phyloP scores from a whole-genome alignment of 2,888 invertebrate species.

The Molorchus minor region DNA sequence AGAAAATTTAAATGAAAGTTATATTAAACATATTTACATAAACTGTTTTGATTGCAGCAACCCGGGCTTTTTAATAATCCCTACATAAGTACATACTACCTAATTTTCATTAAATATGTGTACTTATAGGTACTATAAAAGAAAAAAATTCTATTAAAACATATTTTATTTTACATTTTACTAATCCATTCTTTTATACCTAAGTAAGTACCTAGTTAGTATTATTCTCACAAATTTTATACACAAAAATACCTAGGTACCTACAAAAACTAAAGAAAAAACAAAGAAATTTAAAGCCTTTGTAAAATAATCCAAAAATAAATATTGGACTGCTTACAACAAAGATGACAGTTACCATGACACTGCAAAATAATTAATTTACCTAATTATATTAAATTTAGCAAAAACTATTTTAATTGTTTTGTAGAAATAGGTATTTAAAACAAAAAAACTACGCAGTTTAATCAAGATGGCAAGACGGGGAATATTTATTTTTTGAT shows the following conservation, averaged over 20 bases:
- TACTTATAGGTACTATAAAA: too few species aligned
- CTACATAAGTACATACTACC: too few species aligned
- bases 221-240: not conserved
- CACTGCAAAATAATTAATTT: conserved; percentile 13
- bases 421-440: not conserved
- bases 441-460: conserved; percentile 1
- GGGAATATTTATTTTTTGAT: conserved; percentile 2
- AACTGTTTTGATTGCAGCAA: too few species aligned
- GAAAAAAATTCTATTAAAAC: too few species aligned
- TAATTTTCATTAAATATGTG: too few species aligned
- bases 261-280: conserved; percentile 10
- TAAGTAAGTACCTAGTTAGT: too few species aligned
- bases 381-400: not conserved
- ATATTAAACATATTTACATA: too few species aligned
- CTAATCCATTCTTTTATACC: too few species aligned
- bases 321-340: conserved; percentile 6
- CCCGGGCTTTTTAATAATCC: too few species aligned
- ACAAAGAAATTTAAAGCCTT: conserved; percentile 6
- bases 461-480: not conserved
- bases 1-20: too few species aligned
- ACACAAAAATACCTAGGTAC: conserved; percentile 6
- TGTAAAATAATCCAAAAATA: conserved; percentile 19
- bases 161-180: too few species aligned
- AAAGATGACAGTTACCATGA: conserved; percentile 17
- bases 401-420: not conserved